phyloP scores from a whole-genome alignment of 2,888 invertebrate genomes.

The Euzetes globulus region DNA sequence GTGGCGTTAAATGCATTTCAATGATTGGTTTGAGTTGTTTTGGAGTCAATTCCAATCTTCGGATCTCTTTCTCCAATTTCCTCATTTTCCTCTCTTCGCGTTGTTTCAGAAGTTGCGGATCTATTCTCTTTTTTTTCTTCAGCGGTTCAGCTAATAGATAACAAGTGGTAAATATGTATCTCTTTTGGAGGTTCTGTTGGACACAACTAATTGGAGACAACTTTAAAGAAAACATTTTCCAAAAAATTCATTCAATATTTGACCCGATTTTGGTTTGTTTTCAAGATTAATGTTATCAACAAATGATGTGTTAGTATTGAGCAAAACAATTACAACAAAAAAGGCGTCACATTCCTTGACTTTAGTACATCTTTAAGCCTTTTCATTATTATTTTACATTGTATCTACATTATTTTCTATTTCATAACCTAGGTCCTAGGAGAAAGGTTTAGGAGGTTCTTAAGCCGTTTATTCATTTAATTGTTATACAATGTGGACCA shows the following conservation, averaged over 20 bases:
- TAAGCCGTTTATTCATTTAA: no score
- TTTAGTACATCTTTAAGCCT: no score
- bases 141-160: conserved; percentile 65
- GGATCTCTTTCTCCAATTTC: conserved; percentile 78
- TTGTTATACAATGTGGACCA: no score
- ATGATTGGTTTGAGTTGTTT: conserved; percentile 80
- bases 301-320: no score
- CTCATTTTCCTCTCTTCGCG: conserved; percentile 72
- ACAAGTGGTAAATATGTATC: not conserved
- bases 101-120: conserved; percentile 68
- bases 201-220: not conserved
- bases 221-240: not conserved
- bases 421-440: no score
- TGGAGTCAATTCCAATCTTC: conserved; percentile 68
- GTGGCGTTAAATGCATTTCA: conserved; percentile 68
- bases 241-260: not conserved
- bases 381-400: no score
- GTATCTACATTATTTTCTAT: no score
- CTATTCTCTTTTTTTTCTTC: conserved; percentile 78
- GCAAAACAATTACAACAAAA: no score
- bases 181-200: not conserved
- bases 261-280: not conserved
- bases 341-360: no score
- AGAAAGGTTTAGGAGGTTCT: no score
- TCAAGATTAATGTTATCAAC: no score